Percentiles rank a stretch among this genome's conserved stretches.
These are phyloP conservation scores for Auanema sp. DNA, from an alignment of 2,888 invertebrate species.

Conservation along the genomic window DNA sequence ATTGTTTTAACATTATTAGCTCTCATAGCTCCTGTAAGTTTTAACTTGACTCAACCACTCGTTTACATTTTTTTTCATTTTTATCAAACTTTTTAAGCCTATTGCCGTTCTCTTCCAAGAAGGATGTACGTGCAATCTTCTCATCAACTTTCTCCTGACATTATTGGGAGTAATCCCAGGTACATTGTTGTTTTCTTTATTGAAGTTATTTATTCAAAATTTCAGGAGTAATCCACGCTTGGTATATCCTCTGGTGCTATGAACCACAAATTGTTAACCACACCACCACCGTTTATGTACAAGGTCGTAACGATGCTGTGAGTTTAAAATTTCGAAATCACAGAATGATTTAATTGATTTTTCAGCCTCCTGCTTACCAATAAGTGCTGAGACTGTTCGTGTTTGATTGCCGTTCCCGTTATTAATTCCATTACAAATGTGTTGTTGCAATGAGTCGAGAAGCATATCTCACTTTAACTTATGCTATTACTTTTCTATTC, in stretches of 20 bases:
- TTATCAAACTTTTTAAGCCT: slow-evolving; percentile 8
- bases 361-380: no score
- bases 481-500: no score
- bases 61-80: background rate
- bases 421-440: no score
- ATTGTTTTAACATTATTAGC: slow-evolving; percentile 17
- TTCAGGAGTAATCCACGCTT: slow-evolving; percentile 21
- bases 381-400: no score
- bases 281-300: slow-evolving; percentile 18
- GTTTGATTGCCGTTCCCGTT: no score
- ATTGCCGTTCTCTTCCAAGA: slow-evolving; percentile 16
- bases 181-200: slow-evolving; percentile 3
- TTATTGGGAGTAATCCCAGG: slow-evolving; percentile 15
- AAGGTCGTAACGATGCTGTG: slow-evolving; percentile 7
- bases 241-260: slow-evolving; percentile 19
- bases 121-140: slow-evolving; percentile 16
- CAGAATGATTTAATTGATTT: no score
- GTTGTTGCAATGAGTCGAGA: no score
- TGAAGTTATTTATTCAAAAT: background rate
- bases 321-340: background rate
- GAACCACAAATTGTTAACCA: slow-evolving; percentile 10
- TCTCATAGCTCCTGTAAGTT: slow-evolving; percentile 15
- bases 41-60: no score
- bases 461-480: no score
- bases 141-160: slow-evolving; percentile 20